phyloP scores from a whole-genome alignment of 2,888 invertebrate species.

The Myopa tessellatipennis region DNA sequence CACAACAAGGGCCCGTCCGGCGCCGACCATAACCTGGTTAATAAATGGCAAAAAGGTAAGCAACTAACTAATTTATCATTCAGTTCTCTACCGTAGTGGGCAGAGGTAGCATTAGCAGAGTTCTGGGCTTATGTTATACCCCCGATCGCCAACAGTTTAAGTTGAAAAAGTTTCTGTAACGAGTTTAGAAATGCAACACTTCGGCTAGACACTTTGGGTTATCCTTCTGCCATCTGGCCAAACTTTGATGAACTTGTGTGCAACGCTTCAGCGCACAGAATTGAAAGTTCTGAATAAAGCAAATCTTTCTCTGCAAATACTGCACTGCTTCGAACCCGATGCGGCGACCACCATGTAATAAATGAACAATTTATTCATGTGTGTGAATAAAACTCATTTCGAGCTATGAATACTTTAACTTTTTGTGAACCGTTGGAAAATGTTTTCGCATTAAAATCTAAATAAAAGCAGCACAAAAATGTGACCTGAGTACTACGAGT shows the following conservation, averaged over 20 bases:
- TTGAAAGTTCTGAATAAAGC: too few relatives aligned
- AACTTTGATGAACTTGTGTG: too few relatives aligned
- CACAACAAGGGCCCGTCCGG: slow-evolving; percentile 76
- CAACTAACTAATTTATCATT: background rate
- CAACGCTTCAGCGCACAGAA: too few relatives aligned
- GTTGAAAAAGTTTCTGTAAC: too few relatives aligned
- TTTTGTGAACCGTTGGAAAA: background rate
- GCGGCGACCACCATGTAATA: background rate
- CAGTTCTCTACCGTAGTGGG: background rate
- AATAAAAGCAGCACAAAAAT: background rate
- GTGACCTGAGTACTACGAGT: background rate
- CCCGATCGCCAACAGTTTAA: too few relatives aligned
- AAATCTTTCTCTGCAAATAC: too few relatives aligned
- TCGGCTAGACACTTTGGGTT: too few relatives aligned
- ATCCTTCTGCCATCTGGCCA: too few relatives aligned
- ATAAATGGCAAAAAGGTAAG: slow-evolving; percentile 77
- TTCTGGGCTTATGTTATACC: background rate
- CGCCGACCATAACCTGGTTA: slow-evolving; percentile 79
- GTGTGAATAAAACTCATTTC: background rate
- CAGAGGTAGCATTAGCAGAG: background rate
- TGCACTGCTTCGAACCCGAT: background rate
- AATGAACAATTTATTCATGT: background rate
- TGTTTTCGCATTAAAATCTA: background rate
- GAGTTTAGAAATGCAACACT: too few relatives aligned
- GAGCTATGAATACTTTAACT: background rate